Evolutionary conservation across 2,797 vertebrate species (phyloP).

Genomic region (Salmo trutta): DNA sequence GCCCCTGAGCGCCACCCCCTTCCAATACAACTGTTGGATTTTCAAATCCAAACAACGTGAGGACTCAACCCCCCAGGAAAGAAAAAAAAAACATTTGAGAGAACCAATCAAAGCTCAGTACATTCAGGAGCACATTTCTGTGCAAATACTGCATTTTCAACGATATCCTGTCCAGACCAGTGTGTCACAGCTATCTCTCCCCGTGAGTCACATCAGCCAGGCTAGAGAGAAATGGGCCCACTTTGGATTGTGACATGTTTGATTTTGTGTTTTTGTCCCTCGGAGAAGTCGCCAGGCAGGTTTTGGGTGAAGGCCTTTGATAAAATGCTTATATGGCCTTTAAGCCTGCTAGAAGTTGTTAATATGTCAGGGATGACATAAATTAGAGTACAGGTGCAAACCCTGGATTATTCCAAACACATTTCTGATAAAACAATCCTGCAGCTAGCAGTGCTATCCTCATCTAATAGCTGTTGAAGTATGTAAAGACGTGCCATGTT

Average conservation of each 20-base stretch:
- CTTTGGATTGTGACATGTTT: constrained; percentile 21
- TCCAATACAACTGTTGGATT: too few species aligned
- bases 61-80: too few species aligned
- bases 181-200: too few species aligned
- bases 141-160: too few species aligned
- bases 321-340: constrained; percentile 48
- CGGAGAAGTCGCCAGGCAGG: constrained; percentile 17
- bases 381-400: constrained; percentile 39
- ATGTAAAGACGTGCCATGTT: not conserved
- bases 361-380: constrained; percentile 46
- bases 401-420: constrained; percentile 44
- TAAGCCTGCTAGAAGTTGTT: constrained; percentile 43
- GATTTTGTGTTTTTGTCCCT: constrained; percentile 26
- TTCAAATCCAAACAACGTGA: too few species aligned
- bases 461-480: not conserved
- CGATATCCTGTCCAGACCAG: too few species aligned
- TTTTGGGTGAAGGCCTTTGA: constrained; percentile 15
- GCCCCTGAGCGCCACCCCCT: too few species aligned
- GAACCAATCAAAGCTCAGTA: too few species aligned
- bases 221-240: not conserved
- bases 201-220: too few species aligned
- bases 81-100: too few species aligned
- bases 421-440: not conserved
- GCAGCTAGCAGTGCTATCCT: not conserved
- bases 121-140: too few species aligned